Base-by-base conservation (phyloP, 2,113 vertebrate species). In the Mustela lutreola region DNA sequence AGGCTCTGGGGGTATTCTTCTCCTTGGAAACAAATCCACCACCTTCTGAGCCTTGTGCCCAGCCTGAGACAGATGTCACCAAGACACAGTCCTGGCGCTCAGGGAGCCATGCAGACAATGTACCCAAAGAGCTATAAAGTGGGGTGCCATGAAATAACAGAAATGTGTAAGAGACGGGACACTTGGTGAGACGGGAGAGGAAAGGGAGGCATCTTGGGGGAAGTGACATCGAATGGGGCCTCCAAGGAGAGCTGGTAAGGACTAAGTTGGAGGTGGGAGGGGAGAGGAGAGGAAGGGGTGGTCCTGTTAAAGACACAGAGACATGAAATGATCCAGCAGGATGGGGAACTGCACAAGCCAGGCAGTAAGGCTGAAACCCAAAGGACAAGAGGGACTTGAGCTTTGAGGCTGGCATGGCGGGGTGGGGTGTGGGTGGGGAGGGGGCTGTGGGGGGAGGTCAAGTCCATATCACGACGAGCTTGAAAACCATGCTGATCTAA, bases 351-450 rank as follows among this genome's bases (percentile, higher is more conserved):
- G 2, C 22, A 5, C 2, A 21, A 42, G 63, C 36, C 70, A 33
- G 24, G 42, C 3, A 33, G 18, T 33, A 45, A 81, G 84, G 88
- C 48, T 11, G 39, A n/a, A 50, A 45, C 31, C 28, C 28, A 2
- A 2, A 9, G 16, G 4, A 58, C 18, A 26, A 60, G 36, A 22
- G 31, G 48, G 53, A 18, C 6, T 24, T n/a, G 22, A 0, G 0
- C 28, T 26, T 4, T 0, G 56, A 58, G 65, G 45, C 1, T 58
- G 24, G 45, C 12, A 0, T 45, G 39, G 19, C 2, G 0, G 3
- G 12, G 26, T 12, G 12, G 5, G 11, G 5, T 26, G 5, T 21
- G 19, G 58, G 60, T 58, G 18, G 56, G 56, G 56, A 21, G 56
- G 18, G 50, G 18, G 18, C 5, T 5, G 18, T 21, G 11, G 14